A percentile compares a stretch with the other conserved stretches of the same genome.
These are phyloP conservation scores for Heterotilapia buettikoferi DNA, from an alignment of 2,113 vertebrate genomes.

Conservation along the genomic window DNA sequence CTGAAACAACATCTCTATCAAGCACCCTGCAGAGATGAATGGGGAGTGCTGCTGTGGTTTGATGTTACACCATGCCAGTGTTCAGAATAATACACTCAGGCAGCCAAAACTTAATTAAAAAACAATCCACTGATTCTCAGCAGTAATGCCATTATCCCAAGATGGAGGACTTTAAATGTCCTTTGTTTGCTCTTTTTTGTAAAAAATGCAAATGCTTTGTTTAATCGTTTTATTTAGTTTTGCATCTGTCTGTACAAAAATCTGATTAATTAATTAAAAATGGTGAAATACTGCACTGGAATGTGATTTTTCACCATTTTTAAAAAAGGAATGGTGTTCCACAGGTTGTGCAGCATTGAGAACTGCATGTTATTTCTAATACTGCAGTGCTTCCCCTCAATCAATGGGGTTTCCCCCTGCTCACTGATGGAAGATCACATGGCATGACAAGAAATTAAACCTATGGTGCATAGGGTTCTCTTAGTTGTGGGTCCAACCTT, in stretches of 20 bases:
- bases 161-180: neutral
- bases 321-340: neutral
- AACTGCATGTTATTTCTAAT: neutral
- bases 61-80: neutral
- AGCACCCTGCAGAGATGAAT: conserved; percentile 25
- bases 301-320: neutral
- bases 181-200: neutral
- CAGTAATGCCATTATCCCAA: neutral
- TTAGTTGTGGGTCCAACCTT: neutral
- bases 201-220: neutral
- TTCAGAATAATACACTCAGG: neutral
- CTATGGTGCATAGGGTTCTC: neutral
- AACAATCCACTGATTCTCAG: neutral
- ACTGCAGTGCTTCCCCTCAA: conserved; percentile 50
- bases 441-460: conserved; percentile 12
- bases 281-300: neutral
- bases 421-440: conserved; percentile 26
- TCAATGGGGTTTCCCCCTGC: conserved; percentile 47
- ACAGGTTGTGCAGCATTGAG: conserved; percentile 4
- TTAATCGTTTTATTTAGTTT: neutral
- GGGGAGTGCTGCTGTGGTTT: conserved; percentile 1
- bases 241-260: neutral
- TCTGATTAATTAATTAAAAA: neutral
- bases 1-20: neutral
- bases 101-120: neutral